Percentiles rank a stretch among this genome's conserved stretches.
These are phyloP conservation scores for Pogona vitticeps DNA, from an alignment of 2,113 vertebrate genomes.

Conservation along the genomic window DNA sequence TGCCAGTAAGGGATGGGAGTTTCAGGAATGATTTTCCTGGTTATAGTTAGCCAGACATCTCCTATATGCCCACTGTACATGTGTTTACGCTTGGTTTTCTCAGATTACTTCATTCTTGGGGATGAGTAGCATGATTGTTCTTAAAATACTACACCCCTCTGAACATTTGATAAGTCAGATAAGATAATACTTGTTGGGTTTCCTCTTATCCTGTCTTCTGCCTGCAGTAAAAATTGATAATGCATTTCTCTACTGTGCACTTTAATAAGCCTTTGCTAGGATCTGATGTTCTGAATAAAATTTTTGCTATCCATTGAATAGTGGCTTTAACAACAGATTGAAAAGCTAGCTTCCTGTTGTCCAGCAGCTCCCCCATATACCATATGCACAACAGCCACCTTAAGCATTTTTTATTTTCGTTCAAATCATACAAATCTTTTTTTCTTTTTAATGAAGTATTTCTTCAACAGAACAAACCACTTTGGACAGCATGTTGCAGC, in stretches of 20 bases:
- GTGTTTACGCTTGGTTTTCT: background rate
- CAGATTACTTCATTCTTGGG: background rate
- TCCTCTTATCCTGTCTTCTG: background rate
- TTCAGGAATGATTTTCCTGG: background rate
- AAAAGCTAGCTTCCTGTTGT: constrained; percentile 12
- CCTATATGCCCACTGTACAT: background rate
- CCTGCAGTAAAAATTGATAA: background rate
- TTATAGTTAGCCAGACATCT: background rate
- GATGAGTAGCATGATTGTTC: background rate
- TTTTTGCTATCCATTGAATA: constrained; percentile 1
- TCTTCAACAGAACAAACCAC: constrained; percentile 49
- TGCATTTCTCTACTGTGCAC: background rate
- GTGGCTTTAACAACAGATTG: background rate
- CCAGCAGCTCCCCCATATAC: background rate
- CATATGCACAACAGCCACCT: background rate
- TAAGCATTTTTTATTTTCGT: constrained; percentile 26
- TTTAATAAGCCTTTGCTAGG: constrained; percentile 1
- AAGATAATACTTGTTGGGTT: background rate
- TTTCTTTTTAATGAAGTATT: constrained; percentile 45
- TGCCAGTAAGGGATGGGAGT: background rate
- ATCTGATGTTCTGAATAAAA: background rate
- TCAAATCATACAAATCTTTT: constrained; percentile 24
- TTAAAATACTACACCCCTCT: background rate
- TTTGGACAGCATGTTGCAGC: constrained; percentile 63
- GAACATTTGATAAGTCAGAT: background rate